phyloP scores from a whole-genome alignment of 2,797 vertebrate genomes.

The Acrocephalus scirpaceus region DNA sequence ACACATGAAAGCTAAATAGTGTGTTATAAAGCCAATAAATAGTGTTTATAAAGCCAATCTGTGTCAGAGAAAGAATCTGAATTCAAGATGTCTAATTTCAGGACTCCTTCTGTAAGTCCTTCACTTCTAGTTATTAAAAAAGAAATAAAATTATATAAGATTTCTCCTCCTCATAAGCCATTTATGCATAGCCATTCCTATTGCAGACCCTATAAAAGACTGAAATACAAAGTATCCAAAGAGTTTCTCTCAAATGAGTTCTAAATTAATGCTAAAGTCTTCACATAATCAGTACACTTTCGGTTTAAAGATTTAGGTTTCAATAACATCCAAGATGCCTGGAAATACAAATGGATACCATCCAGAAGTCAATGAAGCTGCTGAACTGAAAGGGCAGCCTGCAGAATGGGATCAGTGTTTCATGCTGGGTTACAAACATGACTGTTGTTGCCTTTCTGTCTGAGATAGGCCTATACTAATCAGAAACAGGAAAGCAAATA shows the following conservation, averaged over 20 bases:
- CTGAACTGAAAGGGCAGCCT: slow-evolving; percentile 51
- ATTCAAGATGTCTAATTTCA: neutral
- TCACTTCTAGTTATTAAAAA: neutral
- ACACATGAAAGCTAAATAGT: neutral
- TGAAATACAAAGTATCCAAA: neutral
- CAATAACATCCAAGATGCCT: neutral
- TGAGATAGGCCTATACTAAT: neutral
- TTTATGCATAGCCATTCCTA: neutral
- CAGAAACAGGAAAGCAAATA: neutral
- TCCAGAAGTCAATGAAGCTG: slow-evolving; percentile 55
- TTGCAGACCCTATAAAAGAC: neutral
- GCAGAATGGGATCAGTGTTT: slow-evolving; percentile 16
- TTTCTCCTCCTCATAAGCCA: neutral
- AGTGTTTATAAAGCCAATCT: neutral
- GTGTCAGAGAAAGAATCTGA: neutral
- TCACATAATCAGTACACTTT: neutral
- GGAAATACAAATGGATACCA: slow-evolving; percentile 43
- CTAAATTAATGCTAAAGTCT: neutral
- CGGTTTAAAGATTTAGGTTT: neutral
- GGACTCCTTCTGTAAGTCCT: neutral
- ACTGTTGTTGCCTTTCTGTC: neutral
- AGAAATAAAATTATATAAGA: neutral
- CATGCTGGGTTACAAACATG: neutral
- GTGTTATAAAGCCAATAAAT: too few species aligned
- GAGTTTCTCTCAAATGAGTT: neutral